These are phyloP conservation scores for Trinorchestia longiramus DNA, from an alignment of 1,140 invertebrate species.

Conservation along the genomic window DNA sequence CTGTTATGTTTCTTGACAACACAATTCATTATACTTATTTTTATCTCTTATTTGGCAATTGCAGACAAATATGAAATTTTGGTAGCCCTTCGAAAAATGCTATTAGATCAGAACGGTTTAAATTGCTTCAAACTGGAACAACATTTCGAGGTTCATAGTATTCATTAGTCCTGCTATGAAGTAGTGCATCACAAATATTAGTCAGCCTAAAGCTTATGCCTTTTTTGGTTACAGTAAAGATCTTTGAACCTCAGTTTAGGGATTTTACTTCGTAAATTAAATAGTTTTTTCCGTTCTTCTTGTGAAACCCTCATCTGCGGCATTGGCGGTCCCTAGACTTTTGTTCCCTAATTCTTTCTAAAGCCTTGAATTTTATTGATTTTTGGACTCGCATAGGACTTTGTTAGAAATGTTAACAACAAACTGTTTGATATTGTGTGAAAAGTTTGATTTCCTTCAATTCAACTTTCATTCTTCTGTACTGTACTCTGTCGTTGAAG, in stretches of 20 bases:
- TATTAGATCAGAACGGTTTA: neutral
- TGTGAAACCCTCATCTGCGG: neutral
- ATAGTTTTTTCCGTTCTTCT: too few relatives aligned
- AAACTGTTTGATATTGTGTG: too few relatives aligned
- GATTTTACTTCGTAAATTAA: neutral
- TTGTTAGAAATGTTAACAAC: too few relatives aligned
- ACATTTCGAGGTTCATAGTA: neutral
- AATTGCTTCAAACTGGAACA: neutral
- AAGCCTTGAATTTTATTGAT: neutral
- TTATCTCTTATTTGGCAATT: neutral
- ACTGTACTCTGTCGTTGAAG: too few relatives aligned
- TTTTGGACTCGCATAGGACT: neutral
- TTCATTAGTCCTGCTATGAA: neutral
- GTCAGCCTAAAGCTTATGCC: neutral
- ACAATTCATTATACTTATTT: neutral
- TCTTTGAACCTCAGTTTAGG: neutral
- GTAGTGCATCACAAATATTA: neutral
- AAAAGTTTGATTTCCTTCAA: too few relatives aligned
- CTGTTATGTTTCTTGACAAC: neutral
- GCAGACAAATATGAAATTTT: neutral
- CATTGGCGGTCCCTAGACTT: neutral
- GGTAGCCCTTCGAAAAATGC: neutral
- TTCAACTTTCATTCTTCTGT: too few relatives aligned
- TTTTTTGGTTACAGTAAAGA: neutral
- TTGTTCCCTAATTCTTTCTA: neutral